Conservation (phyloP, 2,888 invertebrate genomes). For the Euplagia quadripunctaria region DNA sequence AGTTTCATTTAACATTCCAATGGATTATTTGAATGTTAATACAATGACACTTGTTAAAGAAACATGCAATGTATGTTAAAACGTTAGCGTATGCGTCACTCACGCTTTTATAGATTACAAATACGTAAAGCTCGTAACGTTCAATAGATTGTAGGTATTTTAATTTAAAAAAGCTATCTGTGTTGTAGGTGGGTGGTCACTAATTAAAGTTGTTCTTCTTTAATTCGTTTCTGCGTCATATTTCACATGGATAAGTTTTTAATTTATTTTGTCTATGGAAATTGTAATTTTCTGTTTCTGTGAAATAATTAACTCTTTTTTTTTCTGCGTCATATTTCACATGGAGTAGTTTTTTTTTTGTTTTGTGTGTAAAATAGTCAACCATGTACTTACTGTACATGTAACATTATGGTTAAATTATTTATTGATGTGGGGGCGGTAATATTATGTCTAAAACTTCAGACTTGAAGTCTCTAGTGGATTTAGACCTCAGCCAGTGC, state of each 20-base stretch:
- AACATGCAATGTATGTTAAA: constrained; percentile 31
- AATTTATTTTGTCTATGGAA: neutral
- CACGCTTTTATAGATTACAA: constrained; percentile 11
- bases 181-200: neutral
- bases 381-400: neutral
- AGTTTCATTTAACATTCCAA: constrained; percentile 21
- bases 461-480: neutral
- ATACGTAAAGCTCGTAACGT: constrained; percentile 8
- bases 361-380: too few relatives aligned
- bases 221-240: neutral
- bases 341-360: too few relatives aligned
- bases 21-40: constrained; percentile 18
- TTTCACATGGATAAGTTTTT: neutral
- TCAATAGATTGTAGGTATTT: neutral
- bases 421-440: neutral
- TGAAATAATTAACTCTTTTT: too few relatives aligned
- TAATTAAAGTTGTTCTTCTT: neutral
- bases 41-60: constrained; percentile 15
- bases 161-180: neutral
- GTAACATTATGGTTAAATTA: neutral
- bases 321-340: too few relatives aligned
- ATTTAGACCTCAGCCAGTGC: neutral
- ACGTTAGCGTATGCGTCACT: constrained; percentile 24
- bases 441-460: neutral
- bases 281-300: too few relatives aligned